Evolutionary conservation across 1,140 invertebrate species (phyloP), one percentile per base, ranked within the genome.

Genomic region (Hetaerina americana): DNA sequence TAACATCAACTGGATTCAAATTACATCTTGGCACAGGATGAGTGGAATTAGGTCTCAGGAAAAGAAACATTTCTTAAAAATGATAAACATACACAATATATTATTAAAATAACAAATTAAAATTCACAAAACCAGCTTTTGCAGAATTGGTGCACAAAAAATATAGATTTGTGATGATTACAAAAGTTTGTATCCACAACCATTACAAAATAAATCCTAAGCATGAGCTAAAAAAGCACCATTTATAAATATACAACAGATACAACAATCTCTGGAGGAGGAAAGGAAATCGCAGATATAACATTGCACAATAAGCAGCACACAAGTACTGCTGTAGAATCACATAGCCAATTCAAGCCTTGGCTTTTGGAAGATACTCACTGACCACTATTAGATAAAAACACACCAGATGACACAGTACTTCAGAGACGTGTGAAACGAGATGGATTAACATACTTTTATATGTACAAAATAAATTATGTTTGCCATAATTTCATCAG

Each of bases 51-150:
- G n/a, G n/a, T n/a, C n/a, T n/a, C n/a, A n/a, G n/a, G n/a, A n/a
- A n/a, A n/a, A n/a, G n/a, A n/a, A n/a, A n/a, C n/a, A n/a, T n/a
- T n/a, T n/a, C n/a, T 57, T 18, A 57, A 57, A 5, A 57, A 3
- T 57, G 40, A 57, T n/a, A 57, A 57, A 57, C 40, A 18, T 57
- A 57, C 22, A 18, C 40, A 57, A 57, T 57, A 57, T 57, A 57
- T 57, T 57, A 57, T 57, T 57, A 57, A 57, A 57, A 57, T 57
- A 57, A 57, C 40, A 57, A 57, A 57, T 57, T n/a, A 57, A 57
- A 57, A 57, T 57, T 57, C 40, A 57, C 22, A 18, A 10, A 57
- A 57, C 15, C 40, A 12, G 22, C 15, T 10, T 57, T 57, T 57
- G 40, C 40, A 57, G 40, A n/a, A 57, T 12, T 18, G 40, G 40